Evolutionary conservation across 2,797 vertebrate species (phyloP), one percentile per base, ranked within the genome.

Genomic region (Microctenopoma lineatum): DNA sequence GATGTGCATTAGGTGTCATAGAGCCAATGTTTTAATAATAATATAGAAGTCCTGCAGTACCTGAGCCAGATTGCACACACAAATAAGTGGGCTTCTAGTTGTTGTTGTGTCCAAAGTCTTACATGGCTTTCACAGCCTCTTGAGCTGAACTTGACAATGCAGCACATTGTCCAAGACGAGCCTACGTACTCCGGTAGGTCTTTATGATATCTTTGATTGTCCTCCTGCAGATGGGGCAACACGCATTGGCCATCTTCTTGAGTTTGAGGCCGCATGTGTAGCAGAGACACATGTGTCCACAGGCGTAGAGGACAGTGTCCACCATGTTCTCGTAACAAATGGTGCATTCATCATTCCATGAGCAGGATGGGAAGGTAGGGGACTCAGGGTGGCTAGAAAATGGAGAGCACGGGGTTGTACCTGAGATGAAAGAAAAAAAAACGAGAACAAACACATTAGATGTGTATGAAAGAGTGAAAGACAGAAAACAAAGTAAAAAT

Each of bases 241-340:
- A 97, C 21, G 97, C 96, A 0, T 98, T 96, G 87, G 95, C 81
- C 91, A 98, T 96, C 92, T 97, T 97, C 94, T 98, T 98, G 76
- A 99, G 96, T 80, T 96, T 97, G 78, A 98, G 93, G 79, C 96
- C 97, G 4, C 97, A 99, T 0, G 94, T 73, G 50, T 97, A 98
- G 93, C 97, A 99, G 85, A 99, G 95, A 93, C 97, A 99, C 96
- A 99, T 98, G 92, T 99, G 97, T 70, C 97, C 97, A 21, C 97
- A 99, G 52, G 97, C 95, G 74, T 99, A 98, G 90, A 99, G 97
- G 84, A 98, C 97, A 0, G 97, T 97, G 93, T 99, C 97, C 89
- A 98, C 97, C 36, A 92, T 85, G 32, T 97, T 97, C 90, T 99
- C 97, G 0, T 97, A 99, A 93, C 97, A 99, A 83, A 99, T 98